A percentile compares a stretch with the other conserved stretches of the same genome.
Evolutionary conservation across 1,140 invertebrate genomes (phyloP).

Genomic region (Drosophila rufa): DNA sequence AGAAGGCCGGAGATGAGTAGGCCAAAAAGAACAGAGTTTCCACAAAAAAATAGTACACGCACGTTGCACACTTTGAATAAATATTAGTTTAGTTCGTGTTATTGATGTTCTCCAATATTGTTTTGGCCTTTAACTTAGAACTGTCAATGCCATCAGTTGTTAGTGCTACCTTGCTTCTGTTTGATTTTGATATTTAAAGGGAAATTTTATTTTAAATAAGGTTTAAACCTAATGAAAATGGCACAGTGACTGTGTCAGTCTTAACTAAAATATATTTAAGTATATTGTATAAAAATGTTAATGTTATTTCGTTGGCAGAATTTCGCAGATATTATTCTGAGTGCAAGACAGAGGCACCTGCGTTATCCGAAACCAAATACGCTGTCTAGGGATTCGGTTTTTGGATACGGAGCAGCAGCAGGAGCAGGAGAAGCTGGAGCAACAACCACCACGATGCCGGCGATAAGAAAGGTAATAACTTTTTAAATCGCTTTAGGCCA

Average conservation of each 20-base stretch:
- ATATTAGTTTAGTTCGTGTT: neutral
- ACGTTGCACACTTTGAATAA: neutral
- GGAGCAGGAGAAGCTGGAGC: neutral
- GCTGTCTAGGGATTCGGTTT: slow-evolving; percentile 65
- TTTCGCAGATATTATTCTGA: neutral
- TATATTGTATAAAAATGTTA: too few species aligned
- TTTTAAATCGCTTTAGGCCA: slow-evolving; percentile 72
- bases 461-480: slow-evolving; percentile 79
- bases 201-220: too few species aligned
- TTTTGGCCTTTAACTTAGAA: too few species aligned
- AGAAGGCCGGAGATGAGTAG: slow-evolving; percentile 22
- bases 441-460: slow-evolving; percentile 31
- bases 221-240: too few species aligned
- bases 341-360: slow-evolving; percentile 14
- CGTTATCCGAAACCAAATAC: slow-evolving; percentile 45
- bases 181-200: too few species aligned
- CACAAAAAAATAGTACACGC: neutral
- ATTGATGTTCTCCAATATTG: too few species aligned
- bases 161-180: neutral
- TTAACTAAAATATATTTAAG: too few species aligned
- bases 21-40: slow-evolving; percentile 10
- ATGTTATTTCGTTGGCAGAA: too few species aligned
- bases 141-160: neutral
- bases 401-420: slow-evolving; percentile 43
- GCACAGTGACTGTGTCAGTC: too few species aligned